Evolutionary conservation across 37 sponge, comb jelly and placozoan genomes (phyloP).

Genomic region (Corticium candelabrum): DNA sequence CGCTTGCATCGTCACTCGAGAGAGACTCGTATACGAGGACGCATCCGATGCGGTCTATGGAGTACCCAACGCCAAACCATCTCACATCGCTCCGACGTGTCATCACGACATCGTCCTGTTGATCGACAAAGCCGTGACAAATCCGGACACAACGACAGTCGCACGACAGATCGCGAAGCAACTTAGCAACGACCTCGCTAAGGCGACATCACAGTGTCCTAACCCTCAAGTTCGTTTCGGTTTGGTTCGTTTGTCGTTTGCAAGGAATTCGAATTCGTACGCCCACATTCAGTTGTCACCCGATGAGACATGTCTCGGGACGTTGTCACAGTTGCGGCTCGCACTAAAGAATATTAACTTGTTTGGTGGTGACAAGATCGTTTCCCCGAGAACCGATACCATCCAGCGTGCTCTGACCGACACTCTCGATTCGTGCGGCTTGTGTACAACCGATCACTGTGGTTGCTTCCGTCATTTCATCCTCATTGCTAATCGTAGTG

Average conservation of each 20-base stretch:
- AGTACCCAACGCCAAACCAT: neutral
- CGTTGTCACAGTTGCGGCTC: neutral
- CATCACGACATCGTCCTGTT: neutral
- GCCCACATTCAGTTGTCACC: neutral
- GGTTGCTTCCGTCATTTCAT: neutral
- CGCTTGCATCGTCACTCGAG: neutral
- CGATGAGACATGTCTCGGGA: neutral
- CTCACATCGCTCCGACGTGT: neutral
- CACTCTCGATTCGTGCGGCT: neutral
- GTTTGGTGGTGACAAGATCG: neutral
- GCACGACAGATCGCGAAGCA: neutral
- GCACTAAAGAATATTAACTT: neutral
- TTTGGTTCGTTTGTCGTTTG: neutral
- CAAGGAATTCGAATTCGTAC: neutral
- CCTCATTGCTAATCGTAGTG: neutral
- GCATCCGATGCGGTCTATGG: neutral
- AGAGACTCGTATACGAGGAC: neutral
- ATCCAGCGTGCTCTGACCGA: too few species aligned
- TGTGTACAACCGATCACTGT: neutral
- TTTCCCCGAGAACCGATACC: too few species aligned
- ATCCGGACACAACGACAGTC: neutral
- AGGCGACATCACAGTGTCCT: neutral
- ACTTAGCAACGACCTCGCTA: neutral
- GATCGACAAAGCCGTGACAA: neutral
- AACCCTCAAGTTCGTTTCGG: neutral